phyloP scores from a whole-genome alignment of 37 sponge, comb jelly and placozoan genomes.

The Cladorhizidae sp. region DNA sequence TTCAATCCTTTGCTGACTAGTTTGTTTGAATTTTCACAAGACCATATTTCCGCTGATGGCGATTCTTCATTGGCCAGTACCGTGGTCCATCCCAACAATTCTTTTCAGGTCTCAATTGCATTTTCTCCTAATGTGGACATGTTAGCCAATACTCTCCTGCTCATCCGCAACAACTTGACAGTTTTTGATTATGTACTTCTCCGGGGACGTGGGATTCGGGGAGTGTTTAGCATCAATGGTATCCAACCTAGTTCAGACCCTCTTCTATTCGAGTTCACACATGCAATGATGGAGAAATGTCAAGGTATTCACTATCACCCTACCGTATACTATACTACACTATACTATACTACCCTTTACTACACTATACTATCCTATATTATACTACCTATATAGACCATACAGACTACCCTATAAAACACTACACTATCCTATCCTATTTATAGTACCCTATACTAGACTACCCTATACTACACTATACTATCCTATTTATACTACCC shows the following conservation, averaged over 20 bases:
- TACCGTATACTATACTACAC: too few relatives aligned
- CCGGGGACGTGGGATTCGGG: constrained; percentile 46
- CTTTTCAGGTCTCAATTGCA: constrained; percentile 5
- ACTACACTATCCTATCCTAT: too few relatives aligned
- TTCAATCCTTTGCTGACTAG: neutral
- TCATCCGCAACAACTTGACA: constrained; percentile 75
- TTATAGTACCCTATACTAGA: neutral
- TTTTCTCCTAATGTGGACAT: constrained; percentile 47
- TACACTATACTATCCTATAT: too few relatives aligned
- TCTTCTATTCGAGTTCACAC: constrained; percentile 57
- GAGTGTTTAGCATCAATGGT: constrained; percentile 45
- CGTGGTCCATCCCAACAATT: constrained; percentile 21
- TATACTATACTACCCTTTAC: too few relatives aligned
- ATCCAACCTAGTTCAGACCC: constrained; percentile 37
- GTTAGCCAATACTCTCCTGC: constrained; percentile 12
- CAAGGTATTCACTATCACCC: too few relatives aligned
- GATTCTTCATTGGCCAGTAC: constrained; percentile 4
- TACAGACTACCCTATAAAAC: too few relatives aligned
- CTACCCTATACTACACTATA: too few relatives aligned
- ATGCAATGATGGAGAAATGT: constrained; percentile 39
- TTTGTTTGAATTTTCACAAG: constrained; percentile 9
- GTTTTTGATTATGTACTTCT: constrained; percentile 72
- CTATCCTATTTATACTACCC: too few relatives aligned
- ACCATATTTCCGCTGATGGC: neutral
- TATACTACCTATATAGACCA: too few relatives aligned